Base-by-base conservation (phyloP, 2,797 vertebrate species). In the Pagetopsis macropterus region DNA sequence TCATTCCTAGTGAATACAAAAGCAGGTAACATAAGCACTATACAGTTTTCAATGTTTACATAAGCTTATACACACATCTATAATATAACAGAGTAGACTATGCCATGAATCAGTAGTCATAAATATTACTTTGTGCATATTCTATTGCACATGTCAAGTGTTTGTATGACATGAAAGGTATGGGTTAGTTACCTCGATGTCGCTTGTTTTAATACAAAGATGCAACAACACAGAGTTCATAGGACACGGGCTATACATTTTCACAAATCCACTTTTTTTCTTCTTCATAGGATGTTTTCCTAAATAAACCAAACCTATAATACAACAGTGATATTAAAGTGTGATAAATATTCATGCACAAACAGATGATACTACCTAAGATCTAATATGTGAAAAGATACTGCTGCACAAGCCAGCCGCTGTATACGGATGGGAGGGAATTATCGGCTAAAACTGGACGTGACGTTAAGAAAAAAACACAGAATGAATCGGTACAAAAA, bases 301-400 rank as follows among this genome's bases (percentile, higher is more conserved):
- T 89, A 92, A 92, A 90, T 82, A 84, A 92, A 88, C 67, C 83
- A 89, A 93, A 88, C 70, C 84, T 91, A 91, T 92, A 89, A 86
- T 93, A 93, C 92, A 92, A 92, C 87, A 89, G 84, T 90, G 86
- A 92, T 85, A 90, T 90, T 91, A 85, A 91, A 89, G 74, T 87
- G 87, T 85, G 87, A 92, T 92, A 93, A 92, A 91, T 92, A 94
- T 84, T 90, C 93, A 93, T 94, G 93, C 93, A 94, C 90, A 88
- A 91, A 92, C 85, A 83, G 86, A 90, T 92, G 89, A 83, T 62
- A 77, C 86, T 87, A 91, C 73, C 87, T 88, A 92, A 83, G 65
- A 65, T 67, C 84, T 88, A 91, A 51, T 67, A 87, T 86, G 84
- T 86, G 88, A 87, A 86, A 84, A 85, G 83, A 86, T 84, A 86